phyloP scores from a whole-genome alignment of 1,140 invertebrate genomes.

The Ips typographus region DNA sequence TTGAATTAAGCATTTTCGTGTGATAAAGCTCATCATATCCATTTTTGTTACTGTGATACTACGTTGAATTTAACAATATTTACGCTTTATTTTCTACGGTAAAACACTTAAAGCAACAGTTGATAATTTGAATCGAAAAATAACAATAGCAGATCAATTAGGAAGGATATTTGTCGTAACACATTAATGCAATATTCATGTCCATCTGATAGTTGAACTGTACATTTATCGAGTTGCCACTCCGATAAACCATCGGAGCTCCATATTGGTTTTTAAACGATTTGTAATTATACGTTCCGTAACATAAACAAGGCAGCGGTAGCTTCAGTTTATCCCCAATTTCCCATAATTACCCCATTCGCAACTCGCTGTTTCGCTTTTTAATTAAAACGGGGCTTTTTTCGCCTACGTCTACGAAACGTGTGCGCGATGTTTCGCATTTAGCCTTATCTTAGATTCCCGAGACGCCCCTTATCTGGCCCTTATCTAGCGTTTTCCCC shows the following conservation, averaged over 20 bases:
- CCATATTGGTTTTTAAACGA: slow-evolving; percentile 3
- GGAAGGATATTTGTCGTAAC: background rate
- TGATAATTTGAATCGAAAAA: no score
- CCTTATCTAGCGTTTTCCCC: background rate
- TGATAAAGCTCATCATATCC: no score
- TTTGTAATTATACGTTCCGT: slow-evolving; percentile 1
- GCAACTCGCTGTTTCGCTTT: background rate
- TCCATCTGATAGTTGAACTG: background rate
- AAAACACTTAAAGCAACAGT: no score
- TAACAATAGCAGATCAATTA: no score
- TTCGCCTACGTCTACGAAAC: slow-evolving; percentile 2
- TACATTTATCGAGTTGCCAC: background rate
- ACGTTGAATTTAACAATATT: no score
- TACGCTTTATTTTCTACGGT: no score
- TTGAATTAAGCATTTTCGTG: no score
- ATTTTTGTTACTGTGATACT: no score
- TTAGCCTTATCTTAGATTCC: slow-evolving; percentile 1
- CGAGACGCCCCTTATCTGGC: background rate
- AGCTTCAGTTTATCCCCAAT: background rate
- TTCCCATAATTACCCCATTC: background rate
- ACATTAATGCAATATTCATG: slow-evolving; percentile 2
- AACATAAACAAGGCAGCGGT: background rate
- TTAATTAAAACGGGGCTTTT: background rate
- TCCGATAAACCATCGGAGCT: background rate
- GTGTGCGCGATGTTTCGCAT: slow-evolving; percentile 1